phyloP scores from a whole-genome alignment of 2,113 vertebrate genomes.

The Merops nubicus region DNA sequence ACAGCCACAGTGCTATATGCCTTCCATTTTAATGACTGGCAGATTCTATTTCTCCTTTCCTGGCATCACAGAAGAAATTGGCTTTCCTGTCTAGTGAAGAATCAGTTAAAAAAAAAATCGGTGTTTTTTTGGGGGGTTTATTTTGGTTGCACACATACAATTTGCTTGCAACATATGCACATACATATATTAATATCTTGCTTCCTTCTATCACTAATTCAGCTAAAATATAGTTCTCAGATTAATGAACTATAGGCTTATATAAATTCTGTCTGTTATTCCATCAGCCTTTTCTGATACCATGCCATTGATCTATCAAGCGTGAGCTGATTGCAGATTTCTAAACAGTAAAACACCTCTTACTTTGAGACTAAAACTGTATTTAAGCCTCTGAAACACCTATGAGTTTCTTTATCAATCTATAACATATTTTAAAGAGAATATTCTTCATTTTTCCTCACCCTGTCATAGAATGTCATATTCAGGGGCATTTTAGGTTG shows the following conservation, averaged over 20 bases:
- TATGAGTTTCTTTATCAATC: background rate
- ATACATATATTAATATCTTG: background rate
- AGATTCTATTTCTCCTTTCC: constrained; percentile 37
- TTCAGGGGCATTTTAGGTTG: rapidly evolving
- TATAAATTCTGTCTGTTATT: background rate
- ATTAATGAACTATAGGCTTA: background rate
- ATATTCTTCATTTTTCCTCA: background rate
- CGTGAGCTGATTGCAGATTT: background rate
- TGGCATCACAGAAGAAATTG: background rate
- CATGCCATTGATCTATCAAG: background rate
- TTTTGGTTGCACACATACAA: background rate
- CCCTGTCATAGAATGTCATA: background rate
- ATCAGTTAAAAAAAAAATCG: background rate
- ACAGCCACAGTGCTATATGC: constrained; percentile 14
- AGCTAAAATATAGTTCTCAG: background rate
- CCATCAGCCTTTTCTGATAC: background rate
- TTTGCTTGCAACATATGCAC: background rate
- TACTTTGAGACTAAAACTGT: background rate
- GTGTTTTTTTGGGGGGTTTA: background rate
- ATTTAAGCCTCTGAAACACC: background rate
- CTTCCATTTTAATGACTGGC: constrained; percentile 73
- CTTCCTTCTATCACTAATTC: background rate
- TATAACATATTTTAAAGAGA: background rate
- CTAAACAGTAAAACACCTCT: background rate
- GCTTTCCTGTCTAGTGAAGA: background rate